These are phyloP conservation scores for Dinoponera quadriceps DNA, from an alignment of 1,140 invertebrate genomes.

Conservation along the genomic window DNA sequence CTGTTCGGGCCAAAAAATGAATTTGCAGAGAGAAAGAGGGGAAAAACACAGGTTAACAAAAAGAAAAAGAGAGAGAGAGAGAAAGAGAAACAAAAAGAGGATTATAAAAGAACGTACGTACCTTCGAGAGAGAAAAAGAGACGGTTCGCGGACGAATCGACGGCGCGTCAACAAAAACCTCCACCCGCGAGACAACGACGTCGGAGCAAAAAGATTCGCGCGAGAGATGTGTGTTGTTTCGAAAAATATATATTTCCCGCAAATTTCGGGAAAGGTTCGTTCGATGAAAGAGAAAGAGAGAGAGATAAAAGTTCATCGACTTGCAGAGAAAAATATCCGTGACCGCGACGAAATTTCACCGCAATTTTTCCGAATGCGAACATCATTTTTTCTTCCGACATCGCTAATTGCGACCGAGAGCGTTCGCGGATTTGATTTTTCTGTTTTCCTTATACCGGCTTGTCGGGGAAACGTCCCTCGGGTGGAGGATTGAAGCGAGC, in stretches of 20 bases:
- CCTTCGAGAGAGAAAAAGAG: conserved; percentile 4
- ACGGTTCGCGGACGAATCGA: conserved; percentile 37
- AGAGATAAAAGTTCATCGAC: neutral
- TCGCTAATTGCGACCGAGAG: neutral
- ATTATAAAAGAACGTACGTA: conserved; percentile 22
- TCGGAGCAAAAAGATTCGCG: too few species aligned
- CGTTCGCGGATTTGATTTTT: neutral
- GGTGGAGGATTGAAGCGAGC: neutral
- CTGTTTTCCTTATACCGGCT: neutral
- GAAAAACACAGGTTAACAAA: neutral
- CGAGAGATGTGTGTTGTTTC: too few species aligned
- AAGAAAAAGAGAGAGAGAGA: neutral
- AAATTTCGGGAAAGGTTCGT: neutral
- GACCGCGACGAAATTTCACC: too few species aligned
- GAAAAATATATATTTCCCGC: neutral
- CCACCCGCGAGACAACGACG: too few species aligned
- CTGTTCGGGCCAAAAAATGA: conserved; percentile 60
- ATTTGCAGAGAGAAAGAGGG: conserved; percentile 36
- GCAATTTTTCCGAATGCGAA: too few species aligned
- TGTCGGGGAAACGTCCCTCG: neutral
- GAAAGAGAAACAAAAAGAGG: neutral
- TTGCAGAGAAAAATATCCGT: neutral
- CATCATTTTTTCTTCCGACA: neutral
- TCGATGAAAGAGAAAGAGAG: neutral
- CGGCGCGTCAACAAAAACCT: neutral